Evolutionary conservation across 92 coral and sea anemone genomes (phyloP), one percentile per base, ranked within the genome.

Genomic region (Paragorgia papillata): DNA sequence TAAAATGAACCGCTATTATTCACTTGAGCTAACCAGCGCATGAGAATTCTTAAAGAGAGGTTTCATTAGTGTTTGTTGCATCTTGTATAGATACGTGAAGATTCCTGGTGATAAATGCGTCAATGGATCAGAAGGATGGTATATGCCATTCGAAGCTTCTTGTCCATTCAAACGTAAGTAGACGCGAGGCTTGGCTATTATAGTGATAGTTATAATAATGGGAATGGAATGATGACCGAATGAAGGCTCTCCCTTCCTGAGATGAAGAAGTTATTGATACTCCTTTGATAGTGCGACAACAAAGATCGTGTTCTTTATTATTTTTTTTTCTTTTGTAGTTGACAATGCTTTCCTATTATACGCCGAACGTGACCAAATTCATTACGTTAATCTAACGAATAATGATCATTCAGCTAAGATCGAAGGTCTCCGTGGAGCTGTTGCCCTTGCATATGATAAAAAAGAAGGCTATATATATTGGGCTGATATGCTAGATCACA

Each of bases 401-500:
- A 35, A 19, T 40, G 35, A 34, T 55, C 78, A 20, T 31, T 51
- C 78, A 33, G 30, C 50, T 21, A 27, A 29, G 15, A 25, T 71
- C 26, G 53, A 18, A 54, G 98, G 97, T 15, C 83, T 94, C 39
- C 79, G 82, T 9, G 90, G 88, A 66, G 91, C 97, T 56, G 92
- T 94, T 39, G 97, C 97, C 0, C 53, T 94, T 44, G 97, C 89
- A 79, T 94, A 68, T 87, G 98, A 94, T 54, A 88, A 84, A 81
- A 64, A 63, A 25, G 91, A 94, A 13, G 86, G 87, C 79, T 90
- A 90, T 84, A 85, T 94, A 14, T 94, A 88, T 74, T 94, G 98
- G 98, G 97, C 98, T 6, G 98, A 94, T 60, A 94, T 94, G 58
- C 76, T 88, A 8, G 70, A 75, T 54, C 97, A 94, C 80, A 83